Base-by-base conservation (phyloP, 1,140 invertebrate genomes). In the Holotrichia oblita region DNA sequence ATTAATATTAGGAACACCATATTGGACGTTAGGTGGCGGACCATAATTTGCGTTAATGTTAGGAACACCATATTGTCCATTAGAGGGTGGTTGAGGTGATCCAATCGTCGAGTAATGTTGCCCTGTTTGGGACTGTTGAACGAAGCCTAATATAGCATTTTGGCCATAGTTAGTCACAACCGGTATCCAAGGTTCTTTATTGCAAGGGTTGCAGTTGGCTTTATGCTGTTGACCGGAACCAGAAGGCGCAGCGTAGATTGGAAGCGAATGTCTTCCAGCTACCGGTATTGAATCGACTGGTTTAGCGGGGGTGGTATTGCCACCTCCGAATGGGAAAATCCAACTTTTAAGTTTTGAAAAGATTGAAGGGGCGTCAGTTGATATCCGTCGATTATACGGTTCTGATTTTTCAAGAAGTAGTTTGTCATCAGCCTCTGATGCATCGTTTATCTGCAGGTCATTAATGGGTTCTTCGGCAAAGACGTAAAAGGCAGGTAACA, bases 111-210 rank as follows among this genome's bases (percentile, higher is more conserved):
- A 69, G 9, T 69, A 74, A 14, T 12, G 24, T n/a, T 41, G 24
- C 59, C 69, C 41, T 76, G 22, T 24, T 48, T 48, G 14, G 7
- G 75, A 76, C 81, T 73, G 84, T 72, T 82, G 83, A 40, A 81
- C 79, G 61, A 82, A 83, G n/a, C 81, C 80, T 80, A 81, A 78
- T 44, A 82, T 22, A 78, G 79, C 82, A 78, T 77, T 81, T 81
- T 81, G 82, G 79, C 82, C 80, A 79, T 80, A 85, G 85, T 83
- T 34, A 34, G 27, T 85, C 81, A 73, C 87, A 81, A 95, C 91
- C 3, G 94, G 94, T 79, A 94, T 90, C 94, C 94, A 95, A 76
- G 94, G 94, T 79, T 91, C 89, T 81, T 91, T 90, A 85, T 95
- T 94, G 83, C 94, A 95, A 75, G 92, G 89, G 83, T 93, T 92